Base-by-base conservation (phyloP, 2,113 vertebrate species). In the Fregata magnificens region DNA sequence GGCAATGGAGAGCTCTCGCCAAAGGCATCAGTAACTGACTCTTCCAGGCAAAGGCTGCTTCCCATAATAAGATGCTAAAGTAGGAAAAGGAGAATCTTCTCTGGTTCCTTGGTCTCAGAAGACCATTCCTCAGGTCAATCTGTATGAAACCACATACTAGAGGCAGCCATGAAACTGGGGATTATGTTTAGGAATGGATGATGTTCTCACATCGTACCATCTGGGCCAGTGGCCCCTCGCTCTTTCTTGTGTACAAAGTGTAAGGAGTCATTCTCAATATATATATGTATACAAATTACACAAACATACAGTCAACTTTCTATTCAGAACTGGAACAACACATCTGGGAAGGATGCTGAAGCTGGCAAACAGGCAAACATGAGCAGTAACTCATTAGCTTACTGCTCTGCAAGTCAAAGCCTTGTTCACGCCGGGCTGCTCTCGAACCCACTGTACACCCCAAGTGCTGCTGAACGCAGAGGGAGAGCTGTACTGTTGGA, bases 351-450 rank as follows among this genome's bases (percentile, higher is more conserved):
- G 32, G 42, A 63, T 72, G 76, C 65, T 94, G 83, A 94, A 95
- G 90, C 81, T 91, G 86, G 61, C 52, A 94, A 91, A 86, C 34
- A 77, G 88, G 84, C 53, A 92, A 73, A 95, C 11, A 25, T 2
- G 63, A 95, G 77, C 88, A 96, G 55, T 50, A 82, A 59, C 20
- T 34, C 32, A 21, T 82, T 55, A 42, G 47, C 40, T 90, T 45
- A 32, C 44, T 90, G 77, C 72, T 92, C 42, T 82, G 70, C 50
- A 69, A 81, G 40, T 82, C 58, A 58, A 62, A 93, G 66, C 61
- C 78, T 50, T 63, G 62, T 11, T 96, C 93, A 96, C 4, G 89
- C 67, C 28, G 91, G 85, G 17, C 72, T 87, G 69, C 91, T 92
- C 56, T 81, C 15, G 0, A 87, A 81, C 25, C 95, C 59, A 2